Evolutionary conservation across 2,888 invertebrate genomes (phyloP).

Genomic region (Ypsolopha scabrella): DNA sequence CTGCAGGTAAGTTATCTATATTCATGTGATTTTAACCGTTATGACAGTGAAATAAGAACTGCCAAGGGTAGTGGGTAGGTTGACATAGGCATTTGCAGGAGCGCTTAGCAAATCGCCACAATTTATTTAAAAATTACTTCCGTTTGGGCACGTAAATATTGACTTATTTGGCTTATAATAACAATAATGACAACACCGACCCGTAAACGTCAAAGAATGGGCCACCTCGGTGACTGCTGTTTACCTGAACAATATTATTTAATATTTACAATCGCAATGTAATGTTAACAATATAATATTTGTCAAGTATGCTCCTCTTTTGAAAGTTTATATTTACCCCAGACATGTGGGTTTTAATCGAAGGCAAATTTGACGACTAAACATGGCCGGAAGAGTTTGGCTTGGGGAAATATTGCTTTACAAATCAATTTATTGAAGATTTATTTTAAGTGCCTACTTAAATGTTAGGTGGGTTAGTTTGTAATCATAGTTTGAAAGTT

Average conservation of each 20-base stretch:
- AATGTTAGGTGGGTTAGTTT: no score
- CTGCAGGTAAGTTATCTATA: no score
- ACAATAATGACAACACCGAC: constrained; percentile 61
- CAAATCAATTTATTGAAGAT: no score
- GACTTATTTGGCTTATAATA: constrained; percentile 68
- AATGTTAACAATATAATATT: constrained; percentile 68
- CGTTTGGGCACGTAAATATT: constrained; percentile 69
- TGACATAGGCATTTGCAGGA: constrained; percentile 60
- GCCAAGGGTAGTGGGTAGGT: no score
- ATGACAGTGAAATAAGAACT: no score
- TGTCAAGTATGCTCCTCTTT: constrained; percentile 63
- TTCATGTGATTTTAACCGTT: no score
- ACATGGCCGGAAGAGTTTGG: constrained; percentile 11
- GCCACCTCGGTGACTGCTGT: constrained; percentile 47
- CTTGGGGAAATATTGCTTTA: constrained; percentile 1
- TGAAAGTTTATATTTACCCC: constrained; percentile 58
- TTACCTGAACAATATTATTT: constrained; percentile 63
- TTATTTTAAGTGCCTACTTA: no score
- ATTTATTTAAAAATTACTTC: constrained; percentile 72
- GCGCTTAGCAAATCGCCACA: constrained; percentile 69
- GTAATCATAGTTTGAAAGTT: no score
- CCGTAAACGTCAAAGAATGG: constrained; percentile 26
- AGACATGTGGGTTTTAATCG: constrained; percentile 60
- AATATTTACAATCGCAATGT: constrained; percentile 64
- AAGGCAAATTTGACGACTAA: constrained; percentile 57